These are phyloP conservation scores for Oscheius sp. DNA, from an alignment of 2,888 invertebrate species.

Conservation along the genomic window DNA sequence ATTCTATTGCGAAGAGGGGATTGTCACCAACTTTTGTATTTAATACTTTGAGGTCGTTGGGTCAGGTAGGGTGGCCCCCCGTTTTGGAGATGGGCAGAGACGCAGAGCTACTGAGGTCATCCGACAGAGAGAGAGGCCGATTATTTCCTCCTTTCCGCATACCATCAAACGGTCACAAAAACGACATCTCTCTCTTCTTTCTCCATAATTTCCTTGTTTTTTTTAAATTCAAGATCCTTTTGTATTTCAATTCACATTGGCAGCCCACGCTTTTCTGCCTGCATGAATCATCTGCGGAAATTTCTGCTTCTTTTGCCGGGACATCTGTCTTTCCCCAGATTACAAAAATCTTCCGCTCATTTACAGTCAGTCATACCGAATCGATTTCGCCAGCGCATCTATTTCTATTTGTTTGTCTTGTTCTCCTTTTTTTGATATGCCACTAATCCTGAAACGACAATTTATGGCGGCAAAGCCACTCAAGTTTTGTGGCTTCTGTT, in stretches of 20 bases:
- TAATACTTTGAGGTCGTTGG: neutral
- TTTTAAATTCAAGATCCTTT: neutral
- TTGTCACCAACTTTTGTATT: neutral
- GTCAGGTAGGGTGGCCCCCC: neutral
- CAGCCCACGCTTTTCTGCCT: neutral
- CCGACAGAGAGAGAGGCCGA: neutral
- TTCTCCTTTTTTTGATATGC: neutral
- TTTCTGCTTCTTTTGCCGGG: too few species aligned
- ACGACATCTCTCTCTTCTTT: neutral
- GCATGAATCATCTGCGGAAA: neutral
- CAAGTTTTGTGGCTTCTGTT: neutral
- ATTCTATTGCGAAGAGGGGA: neutral
- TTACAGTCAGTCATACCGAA: neutral
- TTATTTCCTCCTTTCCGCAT: slow-evolving; percentile 21
- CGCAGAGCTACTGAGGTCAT: slow-evolving; percentile 25
- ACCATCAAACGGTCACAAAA: slow-evolving; percentile 6
- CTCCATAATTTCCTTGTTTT: neutral
- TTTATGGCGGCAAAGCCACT: too few species aligned
- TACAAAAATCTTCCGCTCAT: neutral
- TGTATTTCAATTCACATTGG: neutral
- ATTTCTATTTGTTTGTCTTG: slow-evolving; percentile 2
- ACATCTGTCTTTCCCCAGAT: too few species aligned
- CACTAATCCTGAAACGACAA: too few species aligned
- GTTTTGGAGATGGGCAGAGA: slow-evolving; percentile 26
- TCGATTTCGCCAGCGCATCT: slow-evolving; percentile 1